Evolutionary conservation across 92 coral and sea anemone species (phyloP).

Genomic region (Heteractis magnifica): DNA sequence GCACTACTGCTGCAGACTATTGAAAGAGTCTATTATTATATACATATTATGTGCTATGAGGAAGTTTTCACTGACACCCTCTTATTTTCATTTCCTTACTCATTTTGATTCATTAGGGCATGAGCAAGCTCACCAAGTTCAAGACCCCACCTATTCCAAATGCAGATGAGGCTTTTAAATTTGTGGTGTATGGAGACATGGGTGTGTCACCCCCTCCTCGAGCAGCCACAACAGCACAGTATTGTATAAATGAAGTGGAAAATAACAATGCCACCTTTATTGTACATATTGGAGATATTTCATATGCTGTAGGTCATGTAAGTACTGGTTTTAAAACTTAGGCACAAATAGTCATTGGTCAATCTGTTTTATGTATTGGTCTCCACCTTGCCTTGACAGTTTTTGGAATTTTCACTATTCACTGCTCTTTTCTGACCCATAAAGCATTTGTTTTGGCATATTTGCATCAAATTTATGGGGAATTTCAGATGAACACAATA

Average conservation of each 20-base stretch:
- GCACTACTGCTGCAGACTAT: no score
- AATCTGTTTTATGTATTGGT: no score
- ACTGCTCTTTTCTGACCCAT: no score
- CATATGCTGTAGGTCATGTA: conserved; percentile 79
- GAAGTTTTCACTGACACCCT: neutral
- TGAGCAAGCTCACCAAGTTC: conserved; percentile 45
- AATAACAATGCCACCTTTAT: conserved; percentile 64
- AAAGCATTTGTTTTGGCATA: no score
- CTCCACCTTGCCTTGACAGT: no score
- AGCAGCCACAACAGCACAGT: conserved; percentile 60
- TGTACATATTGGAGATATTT: conserved; percentile 81
- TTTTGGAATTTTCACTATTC: no score
- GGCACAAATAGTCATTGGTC: no score
- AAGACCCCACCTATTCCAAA: conserved; percentile 70
- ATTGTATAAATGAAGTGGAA: conserved; percentile 59
- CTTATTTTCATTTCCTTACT: neutral
- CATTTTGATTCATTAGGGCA: conserved; percentile 29
- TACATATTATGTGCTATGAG: no score
- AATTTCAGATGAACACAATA: no score
- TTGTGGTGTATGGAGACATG: conserved; percentile 92
- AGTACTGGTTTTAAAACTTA: conserved; percentile 24
- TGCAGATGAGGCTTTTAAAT: conserved; percentile 73
- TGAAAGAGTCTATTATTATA: no score
- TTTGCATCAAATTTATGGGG: no score
- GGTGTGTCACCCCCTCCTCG: conserved; percentile 73